These are phyloP conservation scores for Zelostemma sp. DNA, from an alignment of 1,140 invertebrate species.

Conservation along the genomic window DNA sequence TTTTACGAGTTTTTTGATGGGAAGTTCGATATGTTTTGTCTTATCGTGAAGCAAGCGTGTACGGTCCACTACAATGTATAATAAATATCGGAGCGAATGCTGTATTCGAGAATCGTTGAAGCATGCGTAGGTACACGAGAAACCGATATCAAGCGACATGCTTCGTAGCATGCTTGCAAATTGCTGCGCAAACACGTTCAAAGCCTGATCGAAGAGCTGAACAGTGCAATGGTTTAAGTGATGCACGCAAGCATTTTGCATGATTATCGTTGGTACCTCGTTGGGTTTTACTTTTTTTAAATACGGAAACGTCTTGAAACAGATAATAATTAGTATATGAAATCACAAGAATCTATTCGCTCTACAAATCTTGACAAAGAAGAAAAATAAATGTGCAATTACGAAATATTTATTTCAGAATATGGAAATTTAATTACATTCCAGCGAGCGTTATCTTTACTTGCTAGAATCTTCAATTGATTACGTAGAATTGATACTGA, in stretches of 20 bases:
- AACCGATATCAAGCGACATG: conserved; percentile 21
- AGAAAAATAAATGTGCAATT: no score
- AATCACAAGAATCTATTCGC: no score
- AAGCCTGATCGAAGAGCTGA: background rate
- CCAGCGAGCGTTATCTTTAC: no score
- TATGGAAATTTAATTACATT: no score
- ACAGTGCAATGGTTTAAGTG: background rate
- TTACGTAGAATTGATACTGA: no score
- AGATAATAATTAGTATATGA: no score
- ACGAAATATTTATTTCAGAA: no score
- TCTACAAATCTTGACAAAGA: no score
- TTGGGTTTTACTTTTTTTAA: no score
- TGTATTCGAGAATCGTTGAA: conserved; percentile 19
- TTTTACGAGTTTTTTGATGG: background rate
- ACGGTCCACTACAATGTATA: conserved; percentile 2
- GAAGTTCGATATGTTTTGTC: background rate
- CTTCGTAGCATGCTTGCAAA: conserved; percentile 23
- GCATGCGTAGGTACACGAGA: conserved; percentile 17
- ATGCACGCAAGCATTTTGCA: conserved; percentile 3
- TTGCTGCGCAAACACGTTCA: conserved; percentile 19
- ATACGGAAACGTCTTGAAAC: no score
- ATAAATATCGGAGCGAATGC: conserved; percentile 23
- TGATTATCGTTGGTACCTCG: background rate
- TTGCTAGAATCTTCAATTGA: no score
- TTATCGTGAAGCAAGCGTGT: conserved; percentile 2